Percentiles rank a stretch among this genome's conserved stretches.
These are phyloP conservation scores for Drosophila nasuta DNA, from an alignment of 1,140 invertebrate species.

Conservation along the genomic window DNA sequence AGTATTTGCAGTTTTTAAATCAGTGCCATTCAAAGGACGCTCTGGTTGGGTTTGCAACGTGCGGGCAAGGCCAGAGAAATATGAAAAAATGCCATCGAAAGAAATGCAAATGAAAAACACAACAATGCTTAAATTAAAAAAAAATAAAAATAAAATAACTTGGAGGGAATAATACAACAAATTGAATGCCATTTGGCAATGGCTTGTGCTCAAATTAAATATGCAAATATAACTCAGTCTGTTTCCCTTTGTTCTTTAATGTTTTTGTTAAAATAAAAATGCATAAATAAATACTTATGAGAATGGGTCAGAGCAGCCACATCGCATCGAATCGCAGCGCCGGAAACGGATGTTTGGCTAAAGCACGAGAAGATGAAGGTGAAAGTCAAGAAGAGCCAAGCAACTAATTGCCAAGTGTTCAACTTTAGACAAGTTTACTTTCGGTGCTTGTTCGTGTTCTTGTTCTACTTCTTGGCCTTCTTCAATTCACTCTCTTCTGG, in stretches of 20 bases:
- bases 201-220: slow-evolving; percentile 68
- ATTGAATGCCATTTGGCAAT: slow-evolving; percentile 62
- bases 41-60: slow-evolving; percentile 21
- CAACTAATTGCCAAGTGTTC: slow-evolving; percentile 47
- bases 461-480: neutral
- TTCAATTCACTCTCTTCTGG: slow-evolving; percentile 3
- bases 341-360: slow-evolving; percentile 26
- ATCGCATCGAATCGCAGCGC: neutral
- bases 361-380: slow-evolving; percentile 12
- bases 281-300: slow-evolving; percentile 67
- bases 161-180: slow-evolving; percentile 21
- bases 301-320: slow-evolving; percentile 15
- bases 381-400: slow-evolving; percentile 41
- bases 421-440: slow-evolving; percentile 49
- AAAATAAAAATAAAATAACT: neutral
- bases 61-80: slow-evolving; percentile 48
- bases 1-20: slow-evolving; percentile 67
- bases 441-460: slow-evolving; percentile 19
- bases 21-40: slow-evolving; percentile 47
- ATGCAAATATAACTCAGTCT: slow-evolving; percentile 60
- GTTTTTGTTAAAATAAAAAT: slow-evolving; percentile 61
- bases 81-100: slow-evolving; percentile 28
- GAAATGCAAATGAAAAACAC: slow-evolving; percentile 53
- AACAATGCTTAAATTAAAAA: slow-evolving; percentile 63
- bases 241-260: slow-evolving; percentile 21